phyloP scores from a whole-genome alignment of 2,113 vertebrate genomes.

The Hydropotes inermis region DNA sequence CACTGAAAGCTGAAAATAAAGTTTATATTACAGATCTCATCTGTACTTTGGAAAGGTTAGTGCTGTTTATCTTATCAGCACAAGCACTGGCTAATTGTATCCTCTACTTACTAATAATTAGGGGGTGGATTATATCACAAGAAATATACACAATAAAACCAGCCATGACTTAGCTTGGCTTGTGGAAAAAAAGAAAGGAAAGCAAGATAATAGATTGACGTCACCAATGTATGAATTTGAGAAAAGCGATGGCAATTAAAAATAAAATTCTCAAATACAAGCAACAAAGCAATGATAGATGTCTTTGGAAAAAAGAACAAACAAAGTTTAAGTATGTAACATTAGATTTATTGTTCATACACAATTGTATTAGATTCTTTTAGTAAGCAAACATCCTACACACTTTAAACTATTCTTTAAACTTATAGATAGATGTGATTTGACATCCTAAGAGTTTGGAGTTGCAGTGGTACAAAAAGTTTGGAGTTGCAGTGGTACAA shows the following conservation, averaged over 20 bases:
- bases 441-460: background rate
- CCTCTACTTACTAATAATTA: conserved; percentile 32
- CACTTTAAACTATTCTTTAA: background rate
- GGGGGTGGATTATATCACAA: background rate
- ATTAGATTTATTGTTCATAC: background rate
- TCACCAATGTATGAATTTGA: background rate
- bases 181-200: background rate
- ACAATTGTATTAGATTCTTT: background rate
- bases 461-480: too few species aligned
- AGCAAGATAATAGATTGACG: background rate
- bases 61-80: background rate
- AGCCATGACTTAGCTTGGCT: background rate
- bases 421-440: background rate
- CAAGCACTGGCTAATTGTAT: background rate
- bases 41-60: conserved; percentile 1
- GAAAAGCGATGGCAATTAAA: background rate
- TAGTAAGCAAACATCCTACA: background rate
- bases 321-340: background rate
- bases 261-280: background rate
- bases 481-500: background rate
- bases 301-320: background rate
- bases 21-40: background rate
- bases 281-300: background rate
- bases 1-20: conserved; percentile 4
- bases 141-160: background rate